Evolutionary conservation across 2,113 vertebrate species (phyloP), one percentile per base, ranked within the genome.

Genomic region (Uria aalge): DNA sequence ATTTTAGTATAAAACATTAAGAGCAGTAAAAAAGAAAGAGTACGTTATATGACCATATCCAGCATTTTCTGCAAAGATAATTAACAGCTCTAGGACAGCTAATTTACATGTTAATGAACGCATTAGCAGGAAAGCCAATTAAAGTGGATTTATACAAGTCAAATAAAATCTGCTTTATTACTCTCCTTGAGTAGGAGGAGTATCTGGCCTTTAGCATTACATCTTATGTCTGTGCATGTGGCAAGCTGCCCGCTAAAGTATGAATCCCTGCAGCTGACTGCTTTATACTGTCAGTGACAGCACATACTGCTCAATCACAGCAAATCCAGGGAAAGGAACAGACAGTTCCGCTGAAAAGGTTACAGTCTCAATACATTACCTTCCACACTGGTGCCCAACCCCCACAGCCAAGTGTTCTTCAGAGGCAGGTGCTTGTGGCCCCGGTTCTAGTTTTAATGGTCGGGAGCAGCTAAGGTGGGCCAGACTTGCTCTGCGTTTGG

Each of bases 71-170:
- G 93, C 92, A 78, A 90, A 94, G 94, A 90, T 95, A 94, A 95
- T 94, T 79, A 96, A 94, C 94, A 96, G 93, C 92, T 95, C 90
- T 95, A 85, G 75, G 96, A 95, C 83, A 97, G 92, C 81, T 94
- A 90, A 97, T 97, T 94, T 97, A 95, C 93, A 97, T 93, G 93
- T 91, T 96, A 96, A 97, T 97, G 90, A 94, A 97, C 94, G 93
- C 30, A 60, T 83, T 94, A 81, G 78, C 92, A 84, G 68, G 88
- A 92, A 96, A 94, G 64, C 88, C 81, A 96, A 96, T 96, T 97
- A 92, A 97, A 94, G 47, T 88, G 69, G 93, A 96, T 96, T 97
- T 96, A 96, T 94, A 91, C 62, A 95, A 96, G 94, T 94, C 88
- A 96, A 95, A 94, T 97, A 94, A 96, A 96, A 92, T 53, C 93